Evolutionary conservation across 2,888 invertebrate genomes (phyloP), one percentile per base, ranked within the genome.

Genomic region (Polydrusus cervinus): DNA sequence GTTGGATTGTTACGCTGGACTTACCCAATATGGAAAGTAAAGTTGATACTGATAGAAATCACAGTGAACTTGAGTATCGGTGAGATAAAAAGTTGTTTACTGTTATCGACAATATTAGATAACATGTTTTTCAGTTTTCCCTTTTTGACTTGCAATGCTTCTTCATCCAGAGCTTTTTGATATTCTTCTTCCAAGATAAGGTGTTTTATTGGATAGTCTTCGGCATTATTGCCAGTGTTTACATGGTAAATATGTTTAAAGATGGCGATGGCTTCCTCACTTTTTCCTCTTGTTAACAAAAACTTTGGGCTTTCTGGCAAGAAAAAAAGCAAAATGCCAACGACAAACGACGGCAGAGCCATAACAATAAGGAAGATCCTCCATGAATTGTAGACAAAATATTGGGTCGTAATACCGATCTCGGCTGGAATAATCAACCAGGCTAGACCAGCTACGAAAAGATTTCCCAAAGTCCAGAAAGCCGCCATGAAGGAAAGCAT

Each of bases 401-500:
- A 88, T 64, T 89, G 87, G 30, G 92, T 92, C 53, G 87, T 86
- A 75, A 92, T 90, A 80, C 94, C 95, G 83, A 95, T 92, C 81
- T 90, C 93, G 90, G 91, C 90, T 80, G 93, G 93, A 78, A 93
- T 93, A 82, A 93, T 92, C 78, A 93, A 89, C 93, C 93, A 93
- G 78, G 93, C 93, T 79, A 93, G 87, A 86, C 97, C 95, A 81
- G 97, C 97, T 72, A 97, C 97, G 84, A 97, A 94, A 80, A 97
- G 90, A 87, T 97, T 97, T 80, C 97, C 97, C 82, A 96, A 91
- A 73, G 97, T 97, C 97, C 97, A 97, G 88, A 97, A 97, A 67
- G 96, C 96, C 74, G 97, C 97, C 93, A 97, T 95, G 86, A 95
- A 95, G 82, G 96, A 96, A 81, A 97, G 89, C 96, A 97, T 97